Evolutionary conservation across 2,797 vertebrate genomes (phyloP).

Genomic region (Thalassophryne amazonica): DNA sequence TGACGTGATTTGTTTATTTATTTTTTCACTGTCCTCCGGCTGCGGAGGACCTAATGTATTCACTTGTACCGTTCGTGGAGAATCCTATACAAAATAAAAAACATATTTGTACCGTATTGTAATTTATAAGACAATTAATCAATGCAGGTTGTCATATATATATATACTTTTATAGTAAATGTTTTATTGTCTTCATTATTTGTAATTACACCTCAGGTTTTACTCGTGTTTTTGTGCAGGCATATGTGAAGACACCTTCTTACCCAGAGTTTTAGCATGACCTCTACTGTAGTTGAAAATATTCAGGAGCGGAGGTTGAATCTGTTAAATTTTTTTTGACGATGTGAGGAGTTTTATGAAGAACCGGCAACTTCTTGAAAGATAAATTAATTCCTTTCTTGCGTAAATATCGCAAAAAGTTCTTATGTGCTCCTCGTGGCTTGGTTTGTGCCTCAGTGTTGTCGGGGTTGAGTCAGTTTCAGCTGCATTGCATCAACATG

Average conservation of each 20-base stretch:
- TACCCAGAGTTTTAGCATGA: conserved; percentile 68
- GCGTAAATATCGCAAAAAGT: conserved; percentile 54
- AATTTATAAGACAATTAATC: too few species aligned
- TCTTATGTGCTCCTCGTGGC: conserved; percentile 79
- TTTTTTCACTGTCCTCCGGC: conserved; percentile 35
- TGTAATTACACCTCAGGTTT: not conserved
- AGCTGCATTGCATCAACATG: conserved; percentile 78
- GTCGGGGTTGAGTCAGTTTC: conserved; percentile 68
- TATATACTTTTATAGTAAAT: too few species aligned
- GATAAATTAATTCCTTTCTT: conserved; percentile 48
- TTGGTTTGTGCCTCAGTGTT: conserved; percentile 72
- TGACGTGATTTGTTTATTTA: not conserved
- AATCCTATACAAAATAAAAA: conserved; percentile 30
- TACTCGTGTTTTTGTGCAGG: conserved; percentile 36
- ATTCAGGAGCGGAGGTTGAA: conserved; percentile 62
- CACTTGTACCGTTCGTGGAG: not conserved
- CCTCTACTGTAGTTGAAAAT: conserved; percentile 84
- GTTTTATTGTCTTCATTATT: too few species aligned
- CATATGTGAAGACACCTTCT: conserved; percentile 31
- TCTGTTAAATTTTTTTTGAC: conserved; percentile 44
- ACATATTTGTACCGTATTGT: too few species aligned
- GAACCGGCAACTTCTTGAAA: conserved; percentile 34
- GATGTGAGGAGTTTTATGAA: conserved; percentile 45
- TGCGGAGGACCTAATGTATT: conserved; percentile 16
- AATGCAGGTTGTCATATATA: too few species aligned